These are phyloP conservation scores for Sardinella longiceps DNA, from an alignment of 2,797 vertebrate genomes.

Conservation along the genomic window DNA sequence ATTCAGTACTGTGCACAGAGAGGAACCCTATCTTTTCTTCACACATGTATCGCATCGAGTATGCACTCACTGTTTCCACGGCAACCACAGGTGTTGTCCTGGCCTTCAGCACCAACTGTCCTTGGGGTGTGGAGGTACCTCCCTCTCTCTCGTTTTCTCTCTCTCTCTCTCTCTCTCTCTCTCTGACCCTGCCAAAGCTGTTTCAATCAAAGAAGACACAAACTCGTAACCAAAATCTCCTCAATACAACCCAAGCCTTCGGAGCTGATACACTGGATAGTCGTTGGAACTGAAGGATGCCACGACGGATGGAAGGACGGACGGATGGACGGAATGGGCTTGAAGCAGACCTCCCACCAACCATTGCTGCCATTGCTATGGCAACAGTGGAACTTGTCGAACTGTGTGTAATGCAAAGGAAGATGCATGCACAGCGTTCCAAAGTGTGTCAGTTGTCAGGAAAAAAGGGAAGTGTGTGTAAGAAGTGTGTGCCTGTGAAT, in stretches of 20 bases:
- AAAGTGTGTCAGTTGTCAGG: conserved; percentile 38
- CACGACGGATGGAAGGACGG: too few relatives aligned
- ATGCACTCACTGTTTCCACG: conserved; percentile 36
- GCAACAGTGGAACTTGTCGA: conserved; percentile 55
- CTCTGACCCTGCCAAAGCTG: conserved; percentile 21
- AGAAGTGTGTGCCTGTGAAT: background rate
- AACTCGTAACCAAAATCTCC: conserved; percentile 55
- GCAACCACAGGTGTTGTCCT: conserved; percentile 35
- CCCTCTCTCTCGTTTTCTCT: too few relatives aligned
- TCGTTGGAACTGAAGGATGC: conserved; percentile 46
- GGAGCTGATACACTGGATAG: conserved; percentile 55
- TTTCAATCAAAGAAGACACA: conserved; percentile 21
- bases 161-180: too few relatives aligned
- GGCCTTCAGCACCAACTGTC: background rate
- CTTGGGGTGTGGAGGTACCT: background rate
- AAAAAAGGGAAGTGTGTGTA: conserved; percentile 31
- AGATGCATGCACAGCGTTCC: conserved; percentile 32
- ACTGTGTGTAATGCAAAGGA: conserved; percentile 32
- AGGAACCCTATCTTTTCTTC: conserved; percentile 30
- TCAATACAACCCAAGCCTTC: conserved; percentile 27
- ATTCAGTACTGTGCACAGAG: background rate
- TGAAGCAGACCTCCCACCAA: conserved; percentile 25
- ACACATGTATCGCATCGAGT: conserved; percentile 24
- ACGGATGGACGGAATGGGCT: too few relatives aligned
- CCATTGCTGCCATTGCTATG: conserved; percentile 50